Evolutionary conservation across 2,797 vertebrate species (phyloP), one percentile per base, ranked within the genome.

Genomic region (Lacerta viridis): DNA sequence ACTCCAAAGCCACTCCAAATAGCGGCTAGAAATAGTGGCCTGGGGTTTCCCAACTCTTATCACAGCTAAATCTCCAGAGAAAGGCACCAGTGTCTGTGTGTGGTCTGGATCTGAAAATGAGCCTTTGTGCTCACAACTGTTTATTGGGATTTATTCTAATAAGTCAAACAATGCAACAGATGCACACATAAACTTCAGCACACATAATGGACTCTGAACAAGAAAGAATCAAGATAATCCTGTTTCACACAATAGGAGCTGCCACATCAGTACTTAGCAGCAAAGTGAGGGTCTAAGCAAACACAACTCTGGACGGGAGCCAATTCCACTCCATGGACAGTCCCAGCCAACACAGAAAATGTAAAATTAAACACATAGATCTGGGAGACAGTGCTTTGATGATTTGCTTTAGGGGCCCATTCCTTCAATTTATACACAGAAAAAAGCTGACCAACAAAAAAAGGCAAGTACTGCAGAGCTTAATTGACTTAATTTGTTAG

Each of bases 281-380:
- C 64, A 33, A 20, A 84, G 80, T 74, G 84, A 17, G 0, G 90
- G 61, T 89, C 87, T 92, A 94, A 93, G 84, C 77, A 93, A 93
- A 94, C 87, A 36, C 3, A 80, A 89, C 90, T 92, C 9, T 85
- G 23, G 33, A 90, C 5, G 88, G 90, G 89, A 91, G 55, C 88
- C 3, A 0, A 1, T 88, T 86, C 91, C 81, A 83, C 4, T 90
- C 87, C 85, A 91, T 66, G 61, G 90, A 55, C 87, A n/a, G 8
- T 50, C 90, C 4, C 93, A 88, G 92, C 85, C 90, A 68, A 4
- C 90, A 85, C 88, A 86, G 82, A 88, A 80, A 89, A 85, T n/a
- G 82, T 7, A 2, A 84, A 92, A 88, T 20, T 85, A 94, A 93
- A 80, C 0, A 80, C 23, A 27, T 88, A 93, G 87, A 80, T 80